phyloP scores from a whole-genome alignment of 2,113 vertebrate genomes.

The Meriones unguiculatus region DNA sequence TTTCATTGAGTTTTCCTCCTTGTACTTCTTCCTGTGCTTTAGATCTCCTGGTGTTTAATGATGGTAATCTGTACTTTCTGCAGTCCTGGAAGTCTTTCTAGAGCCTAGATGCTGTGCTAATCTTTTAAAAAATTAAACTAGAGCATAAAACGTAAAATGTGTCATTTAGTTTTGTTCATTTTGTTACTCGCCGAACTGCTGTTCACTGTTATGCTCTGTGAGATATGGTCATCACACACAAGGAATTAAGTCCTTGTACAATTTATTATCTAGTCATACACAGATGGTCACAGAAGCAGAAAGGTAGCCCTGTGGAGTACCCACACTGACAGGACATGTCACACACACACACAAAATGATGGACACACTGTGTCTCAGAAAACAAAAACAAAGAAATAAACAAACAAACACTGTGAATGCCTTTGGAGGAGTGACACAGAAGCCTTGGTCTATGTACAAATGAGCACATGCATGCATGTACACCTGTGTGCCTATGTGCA shows the following conservation, averaged over 20 bases:
- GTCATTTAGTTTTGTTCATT: neutral
- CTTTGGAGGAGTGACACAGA: neutral
- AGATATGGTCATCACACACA: neutral
- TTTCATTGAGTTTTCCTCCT: neutral
- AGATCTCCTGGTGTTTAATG: neutral
- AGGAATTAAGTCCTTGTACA: neutral
- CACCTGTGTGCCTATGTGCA: neutral
- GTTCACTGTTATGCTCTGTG: neutral
- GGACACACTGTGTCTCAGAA: neutral
- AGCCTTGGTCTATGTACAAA: neutral
- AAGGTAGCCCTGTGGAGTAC: neutral
- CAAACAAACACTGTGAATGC: neutral
- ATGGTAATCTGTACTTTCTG: neutral
- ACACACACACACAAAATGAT: neutral
- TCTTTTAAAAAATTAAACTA: slow-evolving; percentile 46
- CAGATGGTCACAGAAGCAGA: neutral
- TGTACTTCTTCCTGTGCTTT: neutral
- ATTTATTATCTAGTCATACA: neutral
- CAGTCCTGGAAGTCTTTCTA: neutral
- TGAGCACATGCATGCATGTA: neutral
- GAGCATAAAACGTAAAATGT: neutral
- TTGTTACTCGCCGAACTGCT: neutral
- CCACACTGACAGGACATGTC: accelerated
- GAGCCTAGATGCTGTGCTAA: neutral
- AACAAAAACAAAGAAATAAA: neutral